phyloP scores from a whole-genome alignment of 2,888 invertebrate genomes.

The Caenorhabditis sinica region DNA sequence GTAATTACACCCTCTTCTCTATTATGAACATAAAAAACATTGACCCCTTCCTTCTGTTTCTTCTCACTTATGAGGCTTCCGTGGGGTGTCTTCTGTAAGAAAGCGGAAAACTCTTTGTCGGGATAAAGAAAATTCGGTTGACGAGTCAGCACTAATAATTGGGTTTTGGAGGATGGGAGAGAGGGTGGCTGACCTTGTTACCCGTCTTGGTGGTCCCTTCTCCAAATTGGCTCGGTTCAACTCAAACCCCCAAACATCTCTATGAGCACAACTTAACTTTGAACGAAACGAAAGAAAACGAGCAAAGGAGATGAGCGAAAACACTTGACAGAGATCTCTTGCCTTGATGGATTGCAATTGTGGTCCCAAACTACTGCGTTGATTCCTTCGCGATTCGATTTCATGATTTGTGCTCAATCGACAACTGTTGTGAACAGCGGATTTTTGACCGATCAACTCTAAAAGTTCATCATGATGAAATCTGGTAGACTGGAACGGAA shows the following conservation, averaged over 20 bases:
- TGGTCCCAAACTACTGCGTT: constrained; percentile 4
- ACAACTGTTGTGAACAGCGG: constrained; percentile 32
- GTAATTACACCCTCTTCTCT: constrained; percentile 37
- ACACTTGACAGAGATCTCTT: constrained; percentile 54
- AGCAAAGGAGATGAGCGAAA: constrained; percentile 5
- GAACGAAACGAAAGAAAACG: neutral
- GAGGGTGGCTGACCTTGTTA: constrained; percentile 56
- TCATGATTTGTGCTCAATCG: neutral
- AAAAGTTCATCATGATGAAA: constrained; percentile 42
- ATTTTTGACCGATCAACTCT: constrained; percentile 46
- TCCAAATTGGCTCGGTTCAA: constrained; percentile 18
- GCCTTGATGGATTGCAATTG: constrained; percentile 10
- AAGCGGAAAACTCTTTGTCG: neutral
- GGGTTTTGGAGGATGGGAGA: constrained; percentile 32
- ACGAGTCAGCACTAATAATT: constrained; percentile 52
- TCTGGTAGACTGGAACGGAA: neutral
- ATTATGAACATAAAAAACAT: constrained; percentile 14
- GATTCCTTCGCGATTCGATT: constrained; percentile 9
- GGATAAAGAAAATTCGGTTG: constrained; percentile 13
- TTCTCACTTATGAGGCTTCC: neutral
- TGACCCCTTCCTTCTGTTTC: neutral
- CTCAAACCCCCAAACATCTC: constrained; percentile 10
- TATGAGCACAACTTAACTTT: constrained; percentile 17
- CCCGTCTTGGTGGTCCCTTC: constrained; percentile 46
- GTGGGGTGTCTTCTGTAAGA: constrained; percentile 4